Base-by-base conservation (phyloP, 2,888 invertebrate genomes). In the Nymphalis c-album region DNA sequence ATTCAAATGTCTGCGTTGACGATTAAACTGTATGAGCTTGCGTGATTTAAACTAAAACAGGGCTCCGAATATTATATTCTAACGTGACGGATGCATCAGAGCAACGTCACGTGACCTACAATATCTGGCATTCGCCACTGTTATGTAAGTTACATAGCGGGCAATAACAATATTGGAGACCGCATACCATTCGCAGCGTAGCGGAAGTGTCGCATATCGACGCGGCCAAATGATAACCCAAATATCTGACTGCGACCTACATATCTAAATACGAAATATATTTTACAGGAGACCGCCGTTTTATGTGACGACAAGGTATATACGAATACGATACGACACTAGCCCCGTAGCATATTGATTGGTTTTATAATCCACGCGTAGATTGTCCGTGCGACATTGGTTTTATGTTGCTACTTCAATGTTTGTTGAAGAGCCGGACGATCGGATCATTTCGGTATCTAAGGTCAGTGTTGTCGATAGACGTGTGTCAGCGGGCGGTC, bases 241-340 rank as follows among this genome's bases (percentile, higher is more conserved):
- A 90, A 91, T 91, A 84, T 88, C 85, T 84, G 86, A 83, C 81
- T 80, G 81, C 89, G 90, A 90, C 91, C 91, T 88, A 91, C 87
- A 90, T 90, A 88, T 85, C 86, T 87, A 1, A 86, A 85, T 84
- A 88, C 79, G 77, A 79, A 77, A 81, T 85, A 81, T 81, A 83
- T 86, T 84, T 84, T 81, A 87, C 81, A 84, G 84, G 79, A 83
- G 78, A 82, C 75, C 80, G 80, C 80, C 80, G 81, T 78, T 78
- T 80, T 69, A 73, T 75, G 80, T 76, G 78, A 78, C 76, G 82
- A 79, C 77, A 81, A 78, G 80, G 80, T 79, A 82, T 80, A 22
- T 1, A 22, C 79, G 75, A 75, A 40, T 40, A 22, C 13, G 40
- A 13, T 74, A 73, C 67, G 22, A 45, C 73, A 77, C 72, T 78